Conservation (phyloP, 2,888 invertebrate species). For the Pachydiplax longipennis region DNA sequence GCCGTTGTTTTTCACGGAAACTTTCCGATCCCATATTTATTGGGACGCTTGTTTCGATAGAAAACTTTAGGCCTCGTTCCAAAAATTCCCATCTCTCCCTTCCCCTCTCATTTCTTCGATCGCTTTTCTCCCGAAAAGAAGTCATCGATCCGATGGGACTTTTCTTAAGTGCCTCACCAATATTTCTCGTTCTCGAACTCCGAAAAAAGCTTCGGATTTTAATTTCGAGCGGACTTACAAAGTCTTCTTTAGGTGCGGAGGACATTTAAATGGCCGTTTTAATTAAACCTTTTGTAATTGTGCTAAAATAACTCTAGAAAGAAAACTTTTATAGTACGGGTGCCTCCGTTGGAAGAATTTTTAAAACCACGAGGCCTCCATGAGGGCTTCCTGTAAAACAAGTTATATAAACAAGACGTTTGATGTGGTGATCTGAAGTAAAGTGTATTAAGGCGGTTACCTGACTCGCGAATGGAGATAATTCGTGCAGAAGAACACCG, state of each 20-base stretch:
- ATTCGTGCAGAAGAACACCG: too few species aligned
- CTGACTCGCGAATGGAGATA: too few species aligned
- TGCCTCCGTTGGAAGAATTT: too few species aligned
- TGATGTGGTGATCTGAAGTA: too few species aligned
- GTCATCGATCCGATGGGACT: background rate
- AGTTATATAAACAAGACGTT: too few species aligned
- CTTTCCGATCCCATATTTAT: slow-evolving; percentile 29
- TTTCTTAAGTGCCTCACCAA: slow-evolving; percentile 20
- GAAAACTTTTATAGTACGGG: too few species aligned
- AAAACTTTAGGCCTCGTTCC: background rate
- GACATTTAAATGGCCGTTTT: too few species aligned
- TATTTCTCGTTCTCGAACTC: slow-evolving; percentile 17
- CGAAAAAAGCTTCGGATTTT: background rate
- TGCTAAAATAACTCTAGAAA: too few species aligned
- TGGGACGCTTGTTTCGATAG: background rate
- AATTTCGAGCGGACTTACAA: background rate
- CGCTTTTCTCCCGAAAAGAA: background rate
- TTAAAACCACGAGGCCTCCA: too few species aligned
- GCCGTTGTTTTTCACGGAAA: background rate
- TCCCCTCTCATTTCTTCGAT: background rate
- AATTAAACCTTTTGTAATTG: too few species aligned
- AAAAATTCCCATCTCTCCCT: background rate
- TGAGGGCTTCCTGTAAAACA: too few species aligned
- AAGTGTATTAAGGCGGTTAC: too few species aligned
- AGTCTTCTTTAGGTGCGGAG: background rate